phyloP scores from a whole-genome alignment of 2,888 invertebrate species.

The Yponomeuta malinellus region DNA sequence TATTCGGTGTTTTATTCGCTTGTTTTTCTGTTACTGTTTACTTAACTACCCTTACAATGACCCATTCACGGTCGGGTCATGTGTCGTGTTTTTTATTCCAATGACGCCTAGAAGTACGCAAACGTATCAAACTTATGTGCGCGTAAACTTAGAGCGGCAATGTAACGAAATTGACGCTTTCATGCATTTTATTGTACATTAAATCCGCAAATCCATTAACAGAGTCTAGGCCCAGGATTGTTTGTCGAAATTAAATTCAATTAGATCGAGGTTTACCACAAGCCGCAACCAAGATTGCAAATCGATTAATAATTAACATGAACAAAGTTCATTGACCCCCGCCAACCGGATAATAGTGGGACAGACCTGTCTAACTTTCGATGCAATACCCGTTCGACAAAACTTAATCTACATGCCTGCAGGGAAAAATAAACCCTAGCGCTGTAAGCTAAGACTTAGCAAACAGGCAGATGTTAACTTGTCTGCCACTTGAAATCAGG shows the following conservation, averaged over 20 bases:
- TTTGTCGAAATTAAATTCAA: background rate
- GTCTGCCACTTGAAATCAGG: background rate
- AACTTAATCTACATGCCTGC: background rate
- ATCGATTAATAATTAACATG: background rate
- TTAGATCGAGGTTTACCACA: background rate
- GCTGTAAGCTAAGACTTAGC: background rate
- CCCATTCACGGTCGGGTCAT: too few relatives aligned
- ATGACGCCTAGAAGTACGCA: too few relatives aligned
- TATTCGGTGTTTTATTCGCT: too few relatives aligned
- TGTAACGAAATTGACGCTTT: too few relatives aligned
- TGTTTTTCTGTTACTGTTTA: too few relatives aligned
- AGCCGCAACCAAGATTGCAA: background rate
- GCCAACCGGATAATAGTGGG: background rate
- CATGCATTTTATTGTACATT: too few relatives aligned
- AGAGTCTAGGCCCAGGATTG: background rate
- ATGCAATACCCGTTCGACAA: background rate
- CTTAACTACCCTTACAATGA: too few relatives aligned
- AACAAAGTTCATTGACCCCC: conserved; percentile 1
- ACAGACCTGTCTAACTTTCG: conserved; percentile 1
- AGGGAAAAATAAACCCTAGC: background rate
- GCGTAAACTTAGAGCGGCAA: too few relatives aligned
- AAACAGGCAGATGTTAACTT: background rate
- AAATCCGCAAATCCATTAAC: background rate
- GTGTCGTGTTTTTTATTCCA: too few relatives aligned
- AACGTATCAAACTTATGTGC: too few relatives aligned